phyloP scores from a whole-genome alignment of 2,797 vertebrate genomes.

The Hoplostethus mediterraneus region DNA sequence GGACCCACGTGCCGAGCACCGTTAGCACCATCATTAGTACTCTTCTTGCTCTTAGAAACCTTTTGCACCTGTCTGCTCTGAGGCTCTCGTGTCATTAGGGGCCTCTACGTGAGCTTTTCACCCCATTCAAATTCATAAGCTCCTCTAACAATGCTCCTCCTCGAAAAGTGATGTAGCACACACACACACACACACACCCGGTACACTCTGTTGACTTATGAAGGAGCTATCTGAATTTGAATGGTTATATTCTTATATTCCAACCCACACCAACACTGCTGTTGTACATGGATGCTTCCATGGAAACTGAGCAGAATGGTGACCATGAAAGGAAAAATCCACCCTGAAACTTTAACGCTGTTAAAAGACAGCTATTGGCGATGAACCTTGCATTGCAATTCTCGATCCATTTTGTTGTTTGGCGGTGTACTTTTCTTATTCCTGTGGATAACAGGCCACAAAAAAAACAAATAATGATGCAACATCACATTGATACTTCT shows the following conservation, averaged over 20 bases:
- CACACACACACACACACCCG: too few species aligned
- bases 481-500: too few species aligned
- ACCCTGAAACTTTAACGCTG: too few species aligned
- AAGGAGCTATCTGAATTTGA: constrained; percentile 4
- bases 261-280: not conserved
- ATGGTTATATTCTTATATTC: not conserved
- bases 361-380: too few species aligned
- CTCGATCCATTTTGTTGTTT: too few species aligned
- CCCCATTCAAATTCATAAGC: not conserved
- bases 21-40: constrained; percentile 2
- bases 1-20: constrained; percentile 8
- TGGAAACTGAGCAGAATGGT: not conserved
- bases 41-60: constrained; percentile 5
- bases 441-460: too few species aligned
- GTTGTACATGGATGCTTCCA: not conserved
- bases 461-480: too few species aligned
- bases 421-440: too few species aligned
- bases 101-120: not conserved
- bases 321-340: too few species aligned
- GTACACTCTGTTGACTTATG: not conserved
- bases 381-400: too few species aligned
- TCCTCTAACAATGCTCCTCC: not conserved
- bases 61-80: not conserved
- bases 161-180: constrained; percentile 1
- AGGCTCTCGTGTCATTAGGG: not conserved